Evolutionary conservation across 23 tunicate genomes (phyloP).

Genomic region (Halocynthia roretzi): DNA sequence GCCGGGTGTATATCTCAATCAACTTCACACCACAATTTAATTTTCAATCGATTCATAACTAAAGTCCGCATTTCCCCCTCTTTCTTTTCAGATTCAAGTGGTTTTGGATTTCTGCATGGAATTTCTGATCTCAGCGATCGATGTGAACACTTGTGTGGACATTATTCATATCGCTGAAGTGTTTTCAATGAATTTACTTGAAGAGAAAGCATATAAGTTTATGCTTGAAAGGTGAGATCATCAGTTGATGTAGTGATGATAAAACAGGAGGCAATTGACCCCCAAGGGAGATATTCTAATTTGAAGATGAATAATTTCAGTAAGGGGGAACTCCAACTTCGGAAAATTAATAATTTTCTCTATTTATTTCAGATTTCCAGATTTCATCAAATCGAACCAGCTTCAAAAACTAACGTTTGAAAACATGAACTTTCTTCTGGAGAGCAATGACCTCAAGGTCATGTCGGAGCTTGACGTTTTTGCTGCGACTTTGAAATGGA

Average conservation of each 20-base stretch:
- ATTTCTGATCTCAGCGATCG: slow-evolving; percentile 91
- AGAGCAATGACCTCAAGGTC: slow-evolving; percentile 92
- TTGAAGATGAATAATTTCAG: too few species aligned
- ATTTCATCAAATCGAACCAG: slow-evolving; percentile 92
- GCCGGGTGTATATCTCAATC: too few species aligned
- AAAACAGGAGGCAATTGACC: too few species aligned
- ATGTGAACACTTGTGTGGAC: slow-evolving; percentile 97
- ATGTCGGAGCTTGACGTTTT: slow-evolving; percentile 99
- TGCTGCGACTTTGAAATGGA: slow-evolving; percentile 98
- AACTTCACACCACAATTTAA: too few species aligned
- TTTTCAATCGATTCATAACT: too few species aligned
- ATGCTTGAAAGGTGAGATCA: slow-evolving; percentile 73
- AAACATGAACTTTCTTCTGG: slow-evolving; percentile 86
- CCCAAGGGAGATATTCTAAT: too few species aligned
- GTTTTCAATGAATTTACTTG: slow-evolving; percentile 83
- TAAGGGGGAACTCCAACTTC: too few species aligned
- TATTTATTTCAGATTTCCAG: slow-evolving; percentile 69
- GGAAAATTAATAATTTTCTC: neutral
- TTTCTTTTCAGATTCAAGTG: slow-evolving; percentile 50
- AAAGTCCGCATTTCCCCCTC: neutral
- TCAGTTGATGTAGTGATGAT: too few species aligned
- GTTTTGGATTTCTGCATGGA: slow-evolving; percentile 99
- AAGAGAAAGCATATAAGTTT: slow-evolving; percentile 89
- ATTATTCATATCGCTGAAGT: slow-evolving; percentile 98
- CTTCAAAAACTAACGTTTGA: slow-evolving; percentile 96